These are phyloP conservation scores for Ichneumon xanthorius DNA, from an alignment of 2,888 invertebrate genomes.

Conservation along the genomic window DNA sequence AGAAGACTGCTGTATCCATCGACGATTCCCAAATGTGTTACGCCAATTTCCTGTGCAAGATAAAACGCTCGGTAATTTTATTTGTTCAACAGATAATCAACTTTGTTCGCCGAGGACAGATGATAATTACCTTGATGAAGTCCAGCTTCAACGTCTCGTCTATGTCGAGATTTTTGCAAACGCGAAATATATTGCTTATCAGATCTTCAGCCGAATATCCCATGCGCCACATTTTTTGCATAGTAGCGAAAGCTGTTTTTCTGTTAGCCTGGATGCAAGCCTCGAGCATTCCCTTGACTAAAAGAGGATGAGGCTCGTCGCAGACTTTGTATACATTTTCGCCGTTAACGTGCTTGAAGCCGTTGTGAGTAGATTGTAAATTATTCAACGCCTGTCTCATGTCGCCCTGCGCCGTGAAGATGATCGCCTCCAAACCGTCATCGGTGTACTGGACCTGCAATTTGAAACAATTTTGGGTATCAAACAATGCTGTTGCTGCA, in stretches of 20 bases:
- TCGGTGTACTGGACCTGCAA: constrained; percentile 91
- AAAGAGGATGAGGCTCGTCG: constrained; percentile 98
- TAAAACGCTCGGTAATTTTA: constrained; percentile 18
- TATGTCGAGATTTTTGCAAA: constrained; percentile 94
- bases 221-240: constrained; percentile 95
- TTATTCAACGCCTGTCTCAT: constrained; percentile 99
- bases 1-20: constrained; percentile 95
- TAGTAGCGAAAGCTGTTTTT: constrained; percentile 92
- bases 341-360: constrained; percentile 95
- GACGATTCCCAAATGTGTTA: constrained; percentile 95
- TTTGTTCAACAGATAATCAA: background rate
- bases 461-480: constrained; percentile 40
- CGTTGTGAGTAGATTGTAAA: constrained; percentile 97
- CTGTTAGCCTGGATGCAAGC: constrained; percentile 93
- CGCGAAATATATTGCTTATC: constrained; percentile 97
- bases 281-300: constrained; percentile 96
- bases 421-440: constrained; percentile 97
- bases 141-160: constrained; percentile 93
- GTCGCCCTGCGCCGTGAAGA: constrained; percentile 99
- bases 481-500: too few species aligned
- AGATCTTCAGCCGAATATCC: constrained; percentile 99
- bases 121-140: constrained; percentile 90
- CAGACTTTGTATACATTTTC: constrained; percentile 99
- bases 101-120: background rate
- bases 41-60: constrained; percentile 92